phyloP scores from a whole-genome alignment of 2,888 invertebrate species.

The Calameuta pallipes region DNA sequence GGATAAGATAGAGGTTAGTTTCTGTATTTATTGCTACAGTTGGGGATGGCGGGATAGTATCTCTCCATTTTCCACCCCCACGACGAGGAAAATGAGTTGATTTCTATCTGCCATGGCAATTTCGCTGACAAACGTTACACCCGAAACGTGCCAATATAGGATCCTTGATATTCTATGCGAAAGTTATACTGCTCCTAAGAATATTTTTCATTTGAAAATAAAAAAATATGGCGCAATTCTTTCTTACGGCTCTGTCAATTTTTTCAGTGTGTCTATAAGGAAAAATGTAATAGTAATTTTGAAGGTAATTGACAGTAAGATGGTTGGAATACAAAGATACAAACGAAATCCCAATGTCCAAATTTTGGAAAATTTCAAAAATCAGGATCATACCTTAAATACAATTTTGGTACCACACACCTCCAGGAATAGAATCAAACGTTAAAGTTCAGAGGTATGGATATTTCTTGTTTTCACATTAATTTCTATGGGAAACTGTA shows the following conservation, averaged over 20 bases:
- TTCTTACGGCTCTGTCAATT: background rate
- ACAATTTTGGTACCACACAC: background rate
- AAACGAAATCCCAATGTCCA: background rate
- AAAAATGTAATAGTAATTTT: background rate
- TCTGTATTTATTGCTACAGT: conserved; percentile 12
- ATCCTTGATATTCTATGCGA: background rate
- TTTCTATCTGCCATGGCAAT: conserved; percentile 43
- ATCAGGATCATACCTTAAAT: background rate
- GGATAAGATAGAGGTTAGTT: conserved; percentile 11
- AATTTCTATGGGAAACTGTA: background rate
- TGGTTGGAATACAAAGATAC: background rate
- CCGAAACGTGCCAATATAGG: background rate
- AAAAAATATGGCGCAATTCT: background rate
- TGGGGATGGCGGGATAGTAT: conserved; percentile 26
- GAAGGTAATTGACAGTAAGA: background rate
- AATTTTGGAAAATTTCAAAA: background rate
- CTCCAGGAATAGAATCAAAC: background rate
- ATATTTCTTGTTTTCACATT: background rate
- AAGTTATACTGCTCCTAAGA: background rate
- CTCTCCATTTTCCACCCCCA: conserved; percentile 33
- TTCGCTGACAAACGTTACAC: conserved; percentile 25
- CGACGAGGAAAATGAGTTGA: conserved; percentile 37
- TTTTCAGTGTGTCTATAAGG: background rate
- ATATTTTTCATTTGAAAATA: background rate
- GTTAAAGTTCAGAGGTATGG: background rate